Conservation (phyloP, 2,797 vertebrate genomes). For the Anguilla pacifica region DNA sequence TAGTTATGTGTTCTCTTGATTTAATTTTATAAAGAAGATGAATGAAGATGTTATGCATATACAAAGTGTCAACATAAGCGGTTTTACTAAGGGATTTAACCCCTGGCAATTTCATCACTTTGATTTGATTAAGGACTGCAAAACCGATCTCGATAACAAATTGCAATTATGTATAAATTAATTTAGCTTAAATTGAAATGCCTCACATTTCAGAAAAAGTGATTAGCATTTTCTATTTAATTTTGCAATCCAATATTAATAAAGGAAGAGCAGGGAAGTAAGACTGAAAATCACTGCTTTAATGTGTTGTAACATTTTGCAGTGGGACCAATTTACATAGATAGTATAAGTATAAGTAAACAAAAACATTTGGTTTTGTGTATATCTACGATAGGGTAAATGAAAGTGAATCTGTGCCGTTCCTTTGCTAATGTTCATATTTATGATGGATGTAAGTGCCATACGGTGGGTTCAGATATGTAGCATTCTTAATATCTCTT, state of each 20-base stretch:
- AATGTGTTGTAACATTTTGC: neutral
- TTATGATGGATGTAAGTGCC: conserved; percentile 51
- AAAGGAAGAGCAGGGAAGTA: neutral
- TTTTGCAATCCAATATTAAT: neutral
- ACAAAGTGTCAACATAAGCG: conserved; percentile 19
- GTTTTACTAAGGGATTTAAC: conserved; percentile 57
- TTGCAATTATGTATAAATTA: conserved; percentile 75
- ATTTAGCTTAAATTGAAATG: conserved; percentile 52
- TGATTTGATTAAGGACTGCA: conserved; percentile 69
- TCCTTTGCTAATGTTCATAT: conserved; percentile 33
- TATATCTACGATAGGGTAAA: conserved; percentile 21
- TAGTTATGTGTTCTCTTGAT: conserved; percentile 27
- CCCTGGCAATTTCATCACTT: conserved; percentile 55
- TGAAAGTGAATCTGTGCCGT: conserved; percentile 27
- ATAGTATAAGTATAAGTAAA: neutral
- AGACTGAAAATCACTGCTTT: neutral
- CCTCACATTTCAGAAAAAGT: conserved; percentile 57
- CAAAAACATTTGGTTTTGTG: neutral
- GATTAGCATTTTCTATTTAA: conserved; percentile 41
- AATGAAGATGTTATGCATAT: conserved; percentile 41
- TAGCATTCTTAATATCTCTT: conserved; percentile 60
- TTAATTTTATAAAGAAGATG: conserved; percentile 38
- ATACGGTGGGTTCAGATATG: conserved; percentile 32
- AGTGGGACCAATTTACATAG: neutral
- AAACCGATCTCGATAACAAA: conserved; percentile 75